Evolutionary conservation across 2,888 invertebrate genomes (phyloP).

Genomic region (Cephus runcator): DNA sequence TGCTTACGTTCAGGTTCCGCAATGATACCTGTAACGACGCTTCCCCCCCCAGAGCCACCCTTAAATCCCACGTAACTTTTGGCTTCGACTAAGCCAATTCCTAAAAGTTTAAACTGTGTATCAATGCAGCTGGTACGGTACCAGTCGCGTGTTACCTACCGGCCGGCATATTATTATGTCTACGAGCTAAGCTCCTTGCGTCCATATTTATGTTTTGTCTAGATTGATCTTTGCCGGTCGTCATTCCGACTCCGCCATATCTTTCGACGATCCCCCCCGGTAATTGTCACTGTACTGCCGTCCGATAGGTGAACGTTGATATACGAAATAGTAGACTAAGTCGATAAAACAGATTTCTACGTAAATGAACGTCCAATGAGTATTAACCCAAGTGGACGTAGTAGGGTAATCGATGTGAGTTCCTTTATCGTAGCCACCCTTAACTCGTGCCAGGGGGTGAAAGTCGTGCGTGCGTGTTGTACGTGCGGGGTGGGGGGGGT

Average conservation of each 20-base stretch:
- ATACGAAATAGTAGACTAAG: background rate
- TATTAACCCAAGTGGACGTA: background rate
- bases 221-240: no score
- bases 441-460: background rate
- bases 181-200: background rate
- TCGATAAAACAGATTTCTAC: background rate
- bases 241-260: no score
- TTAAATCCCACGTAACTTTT: slow-evolving; percentile 1
- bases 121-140: slow-evolving; percentile 61
- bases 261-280: no score
- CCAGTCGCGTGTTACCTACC: slow-evolving; percentile 61
- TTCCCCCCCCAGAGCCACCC: slow-evolving; percentile 15
- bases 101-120: slow-evolving; percentile 49
- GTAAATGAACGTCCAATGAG: background rate
- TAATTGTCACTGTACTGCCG: background rate
- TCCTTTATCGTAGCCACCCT: background rate
- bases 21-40: slow-evolving; percentile 15
- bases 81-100: slow-evolving; percentile 42
- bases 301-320: background rate
- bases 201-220: background rate
- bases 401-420: background rate
- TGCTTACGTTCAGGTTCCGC: slow-evolving; percentile 7
- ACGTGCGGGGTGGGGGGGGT: background rate
- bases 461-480: background rate
- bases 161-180: slow-evolving; percentile 43